Evolutionary conservation across 2,113 vertebrate genomes (phyloP), one percentile per base, ranked within the genome.

Genomic region (Scartelaos histophorus): DNA sequence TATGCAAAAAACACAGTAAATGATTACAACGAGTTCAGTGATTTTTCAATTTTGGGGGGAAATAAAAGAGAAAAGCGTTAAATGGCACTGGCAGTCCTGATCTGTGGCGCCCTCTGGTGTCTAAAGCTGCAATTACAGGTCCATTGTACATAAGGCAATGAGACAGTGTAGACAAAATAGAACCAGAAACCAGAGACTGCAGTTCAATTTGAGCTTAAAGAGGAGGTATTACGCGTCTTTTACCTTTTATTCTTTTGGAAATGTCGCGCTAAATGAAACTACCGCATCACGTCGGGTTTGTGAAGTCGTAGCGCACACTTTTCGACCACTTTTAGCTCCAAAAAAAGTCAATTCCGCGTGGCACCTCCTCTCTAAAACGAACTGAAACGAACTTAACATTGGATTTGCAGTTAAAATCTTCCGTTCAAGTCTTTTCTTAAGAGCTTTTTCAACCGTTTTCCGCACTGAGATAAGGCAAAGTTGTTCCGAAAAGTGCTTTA

Each of bases 381-480:
- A 80, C 77, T 83, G 65, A 87, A 86, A 88, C 81, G 47, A 82
- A 85, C 46, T 73, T 76, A 76, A 70, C 79, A 80, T 78, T 79
- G 69, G 29, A 74, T 87, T 61, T 61, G 25, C 15, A 61, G 56
- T 13, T 74, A 74, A 46, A 66, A 69, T 72, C 77, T 82, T 80
- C 34, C 15, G 13, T 67, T 77, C 69, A 67, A 66, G 74, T 76
- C 73, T 85, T 67, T 61, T 62, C 53, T 81, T 46, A 90, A 87
- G 79, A 91, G 79, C 84, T 91, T 68, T 88, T 79, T 66, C 81
- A 91, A 91, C 87, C 81, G 79, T 88, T 91, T 87, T 83, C 83
- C 88, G 85, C 89, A 89, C 87, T 91, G 82, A 86, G 91, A 91
- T 92, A 94, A 94, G 93, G 93, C 93, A 93, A 91, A 91, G 90